phyloP scores from a whole-genome alignment of 2,113 vertebrate species.

The Nanorana parkeri region DNA sequence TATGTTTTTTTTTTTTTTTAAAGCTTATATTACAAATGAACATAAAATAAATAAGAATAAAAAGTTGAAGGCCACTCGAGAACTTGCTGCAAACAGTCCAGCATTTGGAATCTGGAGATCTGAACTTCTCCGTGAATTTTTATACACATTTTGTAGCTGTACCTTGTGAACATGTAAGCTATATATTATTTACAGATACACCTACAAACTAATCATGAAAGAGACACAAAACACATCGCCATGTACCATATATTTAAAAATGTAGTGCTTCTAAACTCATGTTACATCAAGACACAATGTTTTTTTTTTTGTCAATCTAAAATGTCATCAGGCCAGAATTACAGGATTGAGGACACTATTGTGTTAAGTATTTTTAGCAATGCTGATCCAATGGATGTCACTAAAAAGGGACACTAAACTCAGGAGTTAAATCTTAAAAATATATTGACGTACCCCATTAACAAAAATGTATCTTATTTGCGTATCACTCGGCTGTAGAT shows the following conservation, averaged over 20 bases:
- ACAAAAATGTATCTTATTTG: too few relatives aligned
- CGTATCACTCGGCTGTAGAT: too few relatives aligned
- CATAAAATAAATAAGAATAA: slow-evolving; percentile 39
- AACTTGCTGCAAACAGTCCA: slow-evolving; percentile 37
- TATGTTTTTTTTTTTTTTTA: not conserved
- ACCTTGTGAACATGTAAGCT: not conserved
- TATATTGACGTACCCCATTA: too few relatives aligned
- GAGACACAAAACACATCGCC: slow-evolving; percentile 25
- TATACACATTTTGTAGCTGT: not conserved
- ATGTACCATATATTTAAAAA: not conserved
- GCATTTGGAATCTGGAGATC: slow-evolving; percentile 23
- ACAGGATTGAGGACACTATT: too few relatives aligned
- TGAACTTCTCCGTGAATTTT: not conserved
- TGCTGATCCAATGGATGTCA: too few relatives aligned
- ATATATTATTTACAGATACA: slow-evolving; percentile 1
- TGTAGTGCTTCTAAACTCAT: not conserved
- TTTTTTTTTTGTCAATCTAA: too few relatives aligned
- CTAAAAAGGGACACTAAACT: too few relatives aligned
- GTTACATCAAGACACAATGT: not conserved
- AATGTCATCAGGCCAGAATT: too few relatives aligned
- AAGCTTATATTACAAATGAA: slow-evolving; percentile 35
- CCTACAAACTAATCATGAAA: not conserved
- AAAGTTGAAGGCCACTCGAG: slow-evolving; percentile 55
- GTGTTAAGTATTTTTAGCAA: too few relatives aligned
- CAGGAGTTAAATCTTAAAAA: too few relatives aligned